A percentile compares a stretch with the other conserved stretches of the same genome.
Conservation (phyloP, 2,797 vertebrate species). For the Cynopterus sphinx region DNA sequence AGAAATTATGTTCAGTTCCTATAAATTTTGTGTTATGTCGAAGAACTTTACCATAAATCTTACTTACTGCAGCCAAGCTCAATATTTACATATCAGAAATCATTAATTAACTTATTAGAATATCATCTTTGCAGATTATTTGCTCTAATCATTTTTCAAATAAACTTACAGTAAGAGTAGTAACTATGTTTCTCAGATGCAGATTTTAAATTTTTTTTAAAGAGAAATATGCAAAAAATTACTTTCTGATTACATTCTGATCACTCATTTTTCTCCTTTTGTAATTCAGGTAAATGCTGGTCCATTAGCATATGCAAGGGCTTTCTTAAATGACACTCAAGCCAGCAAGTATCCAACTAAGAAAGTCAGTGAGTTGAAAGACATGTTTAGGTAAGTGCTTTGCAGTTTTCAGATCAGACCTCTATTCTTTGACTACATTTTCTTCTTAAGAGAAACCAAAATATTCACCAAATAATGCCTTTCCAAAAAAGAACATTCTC, state of each 20-base stretch:
- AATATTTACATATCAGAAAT: constrained; percentile 64
- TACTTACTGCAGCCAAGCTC: background rate
- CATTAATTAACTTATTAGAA: constrained; percentile 57
- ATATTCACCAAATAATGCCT: background rate
- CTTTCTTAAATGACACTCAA: constrained; percentile 94
- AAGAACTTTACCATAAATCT: background rate
- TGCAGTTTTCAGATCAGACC: background rate
- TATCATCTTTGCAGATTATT: constrained; percentile 9
- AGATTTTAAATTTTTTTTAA: background rate
- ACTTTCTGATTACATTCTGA: background rate
- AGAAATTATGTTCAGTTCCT: background rate
- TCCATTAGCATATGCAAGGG: constrained; percentile 96
- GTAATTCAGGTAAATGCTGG: constrained; percentile 95
- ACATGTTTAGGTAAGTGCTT: constrained; percentile 93
- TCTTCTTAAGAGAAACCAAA: background rate
- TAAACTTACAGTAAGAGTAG: background rate
- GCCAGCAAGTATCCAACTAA: constrained; percentile 90
- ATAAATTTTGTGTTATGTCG: background rate
- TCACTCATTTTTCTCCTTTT: constrained; percentile 38
- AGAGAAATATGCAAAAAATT: constrained; percentile 12
- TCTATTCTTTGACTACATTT: background rate
- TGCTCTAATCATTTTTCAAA: constrained; percentile 48
- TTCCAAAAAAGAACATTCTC: background rate
- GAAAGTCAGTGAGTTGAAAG: constrained; percentile 96
- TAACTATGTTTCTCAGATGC: background rate